Evolutionary conservation across 1,140 invertebrate species (phyloP).

Genomic region (Microplitis demolitor): DNA sequence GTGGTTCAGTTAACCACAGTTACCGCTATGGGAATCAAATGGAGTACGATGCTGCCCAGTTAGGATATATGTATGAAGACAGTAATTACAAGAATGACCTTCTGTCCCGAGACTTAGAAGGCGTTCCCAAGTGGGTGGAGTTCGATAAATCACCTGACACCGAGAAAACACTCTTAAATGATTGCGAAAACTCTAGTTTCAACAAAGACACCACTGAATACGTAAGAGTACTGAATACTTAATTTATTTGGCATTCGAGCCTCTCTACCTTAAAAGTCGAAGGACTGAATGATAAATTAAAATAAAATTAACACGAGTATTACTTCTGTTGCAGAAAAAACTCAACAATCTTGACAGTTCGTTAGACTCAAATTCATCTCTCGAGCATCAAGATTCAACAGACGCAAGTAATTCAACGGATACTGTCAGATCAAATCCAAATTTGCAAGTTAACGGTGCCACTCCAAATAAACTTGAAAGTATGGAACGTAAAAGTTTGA

Average conservation of each 20-base stretch:
- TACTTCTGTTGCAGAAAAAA: slow-evolving; percentile 35
- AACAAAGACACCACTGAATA: slow-evolving; percentile 53
- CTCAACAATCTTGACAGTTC: slow-evolving; percentile 43
- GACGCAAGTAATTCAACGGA: slow-evolving; percentile 49
- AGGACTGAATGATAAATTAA: neutral
- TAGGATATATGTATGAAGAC: slow-evolving; percentile 68
- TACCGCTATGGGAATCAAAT: slow-evolving; percentile 79
- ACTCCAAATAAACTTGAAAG: slow-evolving; percentile 43
- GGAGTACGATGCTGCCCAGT: slow-evolving; percentile 74
- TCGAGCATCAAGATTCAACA: slow-evolving; percentile 49
- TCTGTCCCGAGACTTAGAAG: slow-evolving; percentile 58
- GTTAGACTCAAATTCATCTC: slow-evolving; percentile 45
- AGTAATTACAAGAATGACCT: slow-evolving; percentile 58
- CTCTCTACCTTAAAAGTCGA: no score
- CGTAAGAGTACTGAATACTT: slow-evolving; percentile 34
- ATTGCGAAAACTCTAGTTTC: slow-evolving; percentile 47
- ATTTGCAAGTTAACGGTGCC: slow-evolving; percentile 49
- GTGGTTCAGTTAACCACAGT: slow-evolving; percentile 70
- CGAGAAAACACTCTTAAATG: slow-evolving; percentile 50
- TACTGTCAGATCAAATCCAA: slow-evolving; percentile 50
- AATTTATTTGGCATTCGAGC: neutral
- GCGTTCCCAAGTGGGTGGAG: slow-evolving; percentile 60
- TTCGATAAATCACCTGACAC: slow-evolving; percentile 58
- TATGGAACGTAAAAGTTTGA: slow-evolving; percentile 44
- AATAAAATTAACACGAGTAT: neutral